These are phyloP conservation scores for Hippoglossus hippoglossus DNA, from an alignment of 2,797 vertebrate species.

Conservation along the genomic window DNA sequence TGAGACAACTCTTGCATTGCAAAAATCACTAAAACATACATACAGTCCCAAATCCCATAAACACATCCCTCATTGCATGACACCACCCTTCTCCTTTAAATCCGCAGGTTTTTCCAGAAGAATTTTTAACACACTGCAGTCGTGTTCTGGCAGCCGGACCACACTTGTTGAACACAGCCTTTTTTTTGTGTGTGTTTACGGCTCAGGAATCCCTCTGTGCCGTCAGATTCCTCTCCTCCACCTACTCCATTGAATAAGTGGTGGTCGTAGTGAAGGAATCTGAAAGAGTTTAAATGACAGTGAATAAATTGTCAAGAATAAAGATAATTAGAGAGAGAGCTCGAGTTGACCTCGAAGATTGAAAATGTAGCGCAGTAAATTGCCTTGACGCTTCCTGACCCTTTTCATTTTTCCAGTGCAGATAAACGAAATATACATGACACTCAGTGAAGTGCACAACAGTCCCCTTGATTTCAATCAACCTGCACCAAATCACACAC, in stretches of 20 bases:
- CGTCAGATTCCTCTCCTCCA: constrained; percentile 29
- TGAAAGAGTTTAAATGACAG: too few relatives aligned
- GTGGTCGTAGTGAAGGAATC: constrained; percentile 18
- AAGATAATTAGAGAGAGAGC: too few relatives aligned
- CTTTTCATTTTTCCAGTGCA: too few relatives aligned
- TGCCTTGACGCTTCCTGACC: too few relatives aligned
- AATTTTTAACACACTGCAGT: constrained; percentile 45
- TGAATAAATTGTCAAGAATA: too few relatives aligned
- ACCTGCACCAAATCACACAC: too few relatives aligned
- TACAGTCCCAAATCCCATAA: constrained; percentile 38
- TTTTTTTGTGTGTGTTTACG: constrained; percentile 42
- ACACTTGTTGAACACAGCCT: constrained; percentile 42
- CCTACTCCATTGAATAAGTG: constrained; percentile 41
- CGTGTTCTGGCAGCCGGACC: constrained; percentile 41
- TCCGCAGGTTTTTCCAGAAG: constrained; percentile 45
- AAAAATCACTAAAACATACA: background rate
- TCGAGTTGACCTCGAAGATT: too few relatives aligned
- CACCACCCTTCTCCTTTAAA: constrained; percentile 42
- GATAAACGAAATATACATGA: too few relatives aligned
- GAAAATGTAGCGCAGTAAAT: too few relatives aligned
- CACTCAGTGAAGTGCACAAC: too few relatives aligned
- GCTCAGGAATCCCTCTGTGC: constrained; percentile 31
- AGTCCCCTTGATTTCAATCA: too few relatives aligned
- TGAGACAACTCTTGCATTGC: too few relatives aligned
- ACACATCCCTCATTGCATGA: constrained; percentile 61